Evolutionary conservation across 1,140 invertebrate species (phyloP).

Genomic region (Cecropterus lyciades): DNA sequence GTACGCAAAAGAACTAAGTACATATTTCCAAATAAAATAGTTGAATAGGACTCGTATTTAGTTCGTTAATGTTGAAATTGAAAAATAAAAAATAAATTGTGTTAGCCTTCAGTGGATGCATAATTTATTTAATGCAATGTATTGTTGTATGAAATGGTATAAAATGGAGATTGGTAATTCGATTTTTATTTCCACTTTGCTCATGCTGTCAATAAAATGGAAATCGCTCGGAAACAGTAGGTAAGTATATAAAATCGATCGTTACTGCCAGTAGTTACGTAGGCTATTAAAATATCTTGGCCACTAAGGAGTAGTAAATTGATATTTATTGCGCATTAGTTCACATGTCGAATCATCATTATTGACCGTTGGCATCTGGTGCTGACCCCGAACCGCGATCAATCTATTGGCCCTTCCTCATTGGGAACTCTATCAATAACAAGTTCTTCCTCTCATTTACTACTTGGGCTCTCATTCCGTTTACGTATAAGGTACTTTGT

Average conservation of each 20-base stretch:
- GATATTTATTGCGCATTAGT: conserved; percentile 66
- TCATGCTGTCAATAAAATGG: conserved; percentile 1
- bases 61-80: no score
- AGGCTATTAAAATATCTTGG: conserved; percentile 26
- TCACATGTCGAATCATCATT: conserved; percentile 62
- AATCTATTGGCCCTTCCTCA: conserved; percentile 64
- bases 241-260: conserved; percentile 13
- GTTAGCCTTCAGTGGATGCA: no score
- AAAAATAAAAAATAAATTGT: no score
- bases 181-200: neutral
- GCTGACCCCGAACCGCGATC: conserved; percentile 65
- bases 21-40: no score
- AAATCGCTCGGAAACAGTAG: neutral
- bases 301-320: conserved; percentile 39
- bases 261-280: conserved; percentile 14
- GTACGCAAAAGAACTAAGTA: no score
- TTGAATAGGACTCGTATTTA: no score
- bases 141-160: no score
- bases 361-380: conserved; percentile 66
- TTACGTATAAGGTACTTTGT: no score
- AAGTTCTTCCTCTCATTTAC: conserved; percentile 42
- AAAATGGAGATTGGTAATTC: no score
- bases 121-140: no score
- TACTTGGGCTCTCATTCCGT: conserved; percentile 16
- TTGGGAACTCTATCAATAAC: conserved; percentile 54